A percentile compares a stretch with the other conserved stretches of the same genome.
These are phyloP conservation scores for Acanthopagrus latus DNA, from an alignment of 2,797 vertebrate species.

Conservation along the genomic window DNA sequence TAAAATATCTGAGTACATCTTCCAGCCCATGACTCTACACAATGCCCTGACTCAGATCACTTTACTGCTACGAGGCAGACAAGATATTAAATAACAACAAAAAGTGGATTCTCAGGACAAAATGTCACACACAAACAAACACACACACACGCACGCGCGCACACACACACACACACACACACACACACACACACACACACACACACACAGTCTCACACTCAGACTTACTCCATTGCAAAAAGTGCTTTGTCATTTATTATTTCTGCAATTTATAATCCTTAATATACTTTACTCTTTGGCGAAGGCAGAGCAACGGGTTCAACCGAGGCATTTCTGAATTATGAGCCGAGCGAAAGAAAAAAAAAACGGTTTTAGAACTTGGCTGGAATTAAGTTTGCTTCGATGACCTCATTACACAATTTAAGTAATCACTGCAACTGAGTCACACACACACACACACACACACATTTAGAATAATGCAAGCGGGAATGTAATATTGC, in stretches of 20 bases:
- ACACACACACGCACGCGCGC: slow-evolving; percentile 36
- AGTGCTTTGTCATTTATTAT: slow-evolving; percentile 74
- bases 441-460: slow-evolving; percentile 59
- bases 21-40: neutral
- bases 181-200: slow-evolving; percentile 34
- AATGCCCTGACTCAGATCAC: neutral
- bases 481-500: slow-evolving; percentile 54
- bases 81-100: slow-evolving; percentile 15
- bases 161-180: slow-evolving; percentile 24
- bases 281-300: slow-evolving; percentile 69
- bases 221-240: slow-evolving; percentile 57
- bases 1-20: neutral
- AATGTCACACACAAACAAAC: slow-evolving; percentile 23
- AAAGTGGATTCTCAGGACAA: slow-evolving; percentile 18
- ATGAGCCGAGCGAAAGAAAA: slow-evolving; percentile 52
- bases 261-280: slow-evolving; percentile 72
- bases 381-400: slow-evolving; percentile 74
- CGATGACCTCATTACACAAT: slow-evolving; percentile 79
- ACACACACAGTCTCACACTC: slow-evolving; percentile 31
- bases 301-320: slow-evolving; percentile 71
- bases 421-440: slow-evolving; percentile 77
- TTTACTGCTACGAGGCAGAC: neutral
- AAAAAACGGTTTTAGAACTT: slow-evolving; percentile 74
- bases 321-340: slow-evolving; percentile 70
- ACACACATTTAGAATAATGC: slow-evolving; percentile 70